Base-by-base conservation (phyloP, 2,113 vertebrate species). In the Strix aluco region DNA sequence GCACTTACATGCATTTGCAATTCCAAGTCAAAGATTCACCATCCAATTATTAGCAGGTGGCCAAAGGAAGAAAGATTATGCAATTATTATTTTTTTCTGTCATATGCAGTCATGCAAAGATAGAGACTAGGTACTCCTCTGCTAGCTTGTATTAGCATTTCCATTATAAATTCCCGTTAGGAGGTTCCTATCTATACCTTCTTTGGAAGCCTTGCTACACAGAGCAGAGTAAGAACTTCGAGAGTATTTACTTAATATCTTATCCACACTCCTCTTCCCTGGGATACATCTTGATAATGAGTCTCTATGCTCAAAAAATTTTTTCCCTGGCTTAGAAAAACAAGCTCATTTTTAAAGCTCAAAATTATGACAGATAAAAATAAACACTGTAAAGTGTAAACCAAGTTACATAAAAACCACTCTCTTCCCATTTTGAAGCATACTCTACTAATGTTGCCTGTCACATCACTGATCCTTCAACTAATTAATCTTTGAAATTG, bases 401-500 rank as follows among this genome's bases (percentile, higher is more conserved):
- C 21, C 21, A 59, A 65, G 22, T 42, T 22, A 74, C 57, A 55
- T 44, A 46, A 88, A 87, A 61, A 72, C 44, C 29, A 63, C 44
- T 15, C 27, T 20, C 2, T 20, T 74, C 26, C 5, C 8, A 32
- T 78, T 84, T 86, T 59, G 32, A 90, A 85, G 17, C 19, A 90
- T 30, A 25, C 5, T 6, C 2, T 55, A 70, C 12, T 71, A 67
- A 81, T 55, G 11, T 44, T 46, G 36, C 25, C 61, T 69, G 17
- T 58, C 65, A 82, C 49, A 82, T 44, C 27, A 61, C 11, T 79
- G 27, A 62, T 65, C 36, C 57, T 65, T 91, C 52, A 84, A 46
- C 44, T 72, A 91, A 94, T 75, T 88, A 59, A 88, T 91, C 44
- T 94, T 85, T 73, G 70, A 91, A 91, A 95, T 73, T 58, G 34